phyloP scores from a whole-genome alignment of 2,113 vertebrate species.

The Scomber japonicus region DNA sequence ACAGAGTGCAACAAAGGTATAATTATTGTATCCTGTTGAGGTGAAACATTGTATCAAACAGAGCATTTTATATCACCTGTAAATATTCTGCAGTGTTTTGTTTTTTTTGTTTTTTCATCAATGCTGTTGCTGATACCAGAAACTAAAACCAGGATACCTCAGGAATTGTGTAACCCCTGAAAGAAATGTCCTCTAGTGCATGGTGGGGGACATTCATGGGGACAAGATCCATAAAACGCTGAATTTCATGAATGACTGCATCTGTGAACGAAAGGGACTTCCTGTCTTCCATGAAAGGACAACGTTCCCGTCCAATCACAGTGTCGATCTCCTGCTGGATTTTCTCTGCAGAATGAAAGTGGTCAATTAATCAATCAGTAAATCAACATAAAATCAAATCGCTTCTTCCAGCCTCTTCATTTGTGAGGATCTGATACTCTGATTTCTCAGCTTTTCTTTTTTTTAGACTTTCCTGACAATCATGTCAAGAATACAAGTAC shows the following conservation, averaged over 20 bases:
- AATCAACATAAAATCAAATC: too few relatives aligned
- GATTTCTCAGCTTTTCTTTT: too few relatives aligned
- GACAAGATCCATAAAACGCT: slow-evolving; percentile 68
- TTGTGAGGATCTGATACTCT: too few relatives aligned
- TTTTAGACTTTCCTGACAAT: too few relatives aligned
- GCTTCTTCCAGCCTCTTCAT: too few relatives aligned
- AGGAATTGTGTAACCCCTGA: slow-evolving; percentile 78
- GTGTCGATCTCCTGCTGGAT: slow-evolving; percentile 86
- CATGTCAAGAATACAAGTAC: too few relatives aligned
- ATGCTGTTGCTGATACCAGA: not conserved
- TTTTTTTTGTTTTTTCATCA: not conserved
- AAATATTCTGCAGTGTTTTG: not conserved
- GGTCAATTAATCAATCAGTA: too few relatives aligned
- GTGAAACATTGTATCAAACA: not conserved
- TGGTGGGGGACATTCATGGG: slow-evolving; percentile 73
- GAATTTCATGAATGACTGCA: slow-evolving; percentile 78
- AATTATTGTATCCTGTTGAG: slow-evolving; percentile 51
- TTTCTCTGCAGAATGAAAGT: slow-evolving; percentile 71
- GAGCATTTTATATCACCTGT: not conserved
- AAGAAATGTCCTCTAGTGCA: slow-evolving; percentile 61
- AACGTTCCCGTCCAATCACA: slow-evolving; percentile 81
- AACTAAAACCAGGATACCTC: slow-evolving; percentile 55
- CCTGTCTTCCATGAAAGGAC: slow-evolving; percentile 82
- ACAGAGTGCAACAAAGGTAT: slow-evolving; percentile 72
- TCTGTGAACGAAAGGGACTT: slow-evolving; percentile 80